Evolutionary conservation across 1,140 invertebrate genomes (phyloP), one percentile per base, ranked within the genome.

Genomic region (Helicoverpa armigera): DNA sequence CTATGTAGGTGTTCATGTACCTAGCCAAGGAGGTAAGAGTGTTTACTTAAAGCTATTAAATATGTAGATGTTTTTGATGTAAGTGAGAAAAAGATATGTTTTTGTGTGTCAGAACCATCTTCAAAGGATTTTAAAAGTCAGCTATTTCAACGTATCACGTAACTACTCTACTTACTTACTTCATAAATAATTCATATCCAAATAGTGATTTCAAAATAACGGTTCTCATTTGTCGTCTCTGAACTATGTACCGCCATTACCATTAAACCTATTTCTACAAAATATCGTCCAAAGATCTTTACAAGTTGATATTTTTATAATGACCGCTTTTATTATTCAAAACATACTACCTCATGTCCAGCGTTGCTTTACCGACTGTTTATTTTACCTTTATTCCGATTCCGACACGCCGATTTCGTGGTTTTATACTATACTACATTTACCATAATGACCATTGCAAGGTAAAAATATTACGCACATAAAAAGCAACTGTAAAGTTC

Each of bases 381-480:
- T 94, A 94, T 95, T 95, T 91, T 93, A 88, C 90, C 91, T 93
- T 94, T 92, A 95, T 95, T 90, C 88, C 88, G 87, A 92, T 94
- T 94, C 94, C 88, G 92, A 91, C 91, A 93, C 89, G 92, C 87
- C 89, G 92, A 95, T 95, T 94, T 94, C 90, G 92, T 95, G 92
- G 94, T 93, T 93, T 93, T 90, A 92, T 94, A 93, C 87, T 94
- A 94, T 90, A 94, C 90, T 85, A 89, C 90, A 91, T 92, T 93
- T 93, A 91, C 91, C 90, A 92, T 95, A 95, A 95, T 95, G 92
- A 95, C 92, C 89, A 90, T 92, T 89, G 91, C 87, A 94, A 92
- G 87, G 88, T 91, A 87, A 85, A 89, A 83, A 82, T 65, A 60
- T 79, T 58, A 51, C 13, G 75, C 75, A 48, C 56, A 61, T n/a